Percentiles rank a stretch among this genome's conserved stretches.
These are phyloP conservation scores for Bujurquina vittata DNA, from an alignment of 2,113 vertebrate genomes.

Conservation along the genomic window DNA sequence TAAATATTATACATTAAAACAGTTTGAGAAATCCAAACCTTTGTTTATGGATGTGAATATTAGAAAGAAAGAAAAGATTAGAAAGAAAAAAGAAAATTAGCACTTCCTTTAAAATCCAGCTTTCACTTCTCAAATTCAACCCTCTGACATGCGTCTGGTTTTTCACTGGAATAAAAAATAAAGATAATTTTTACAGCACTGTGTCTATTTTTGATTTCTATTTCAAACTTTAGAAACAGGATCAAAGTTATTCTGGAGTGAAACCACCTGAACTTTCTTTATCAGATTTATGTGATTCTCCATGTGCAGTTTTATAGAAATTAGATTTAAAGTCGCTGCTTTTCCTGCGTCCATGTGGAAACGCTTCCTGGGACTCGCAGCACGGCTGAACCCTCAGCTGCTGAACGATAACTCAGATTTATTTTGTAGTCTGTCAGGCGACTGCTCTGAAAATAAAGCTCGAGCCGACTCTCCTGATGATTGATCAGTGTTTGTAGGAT, in stretches of 20 bases:
- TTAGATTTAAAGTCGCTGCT: not conserved
- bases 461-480: not conserved
- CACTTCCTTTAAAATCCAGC: not conserved
- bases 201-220: fast-evolving
- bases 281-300: not conserved
- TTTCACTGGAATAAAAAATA: not conserved
- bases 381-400: too few species aligned
- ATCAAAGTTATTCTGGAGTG: not conserved
- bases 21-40: too few species aligned
- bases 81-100: not conserved
- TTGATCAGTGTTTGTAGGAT: constrained; percentile 25
- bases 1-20: too few species aligned
- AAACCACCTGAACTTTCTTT: not conserved
- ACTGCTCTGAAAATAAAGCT: not conserved
- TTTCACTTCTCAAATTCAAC: not conserved
- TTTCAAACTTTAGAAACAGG: not conserved
- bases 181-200: not conserved
- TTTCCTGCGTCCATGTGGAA: not conserved
- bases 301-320: not conserved
- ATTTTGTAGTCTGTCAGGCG: fast-evolving
- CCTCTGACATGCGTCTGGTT: not conserved
- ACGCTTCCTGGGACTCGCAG: not conserved
- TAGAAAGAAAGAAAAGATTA: not conserved
- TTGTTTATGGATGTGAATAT: too few species aligned
- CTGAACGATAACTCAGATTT: not conserved